Percentiles rank a stretch among this genome's conserved stretches.
Evolutionary conservation across 2,113 vertebrate genomes (phyloP).

Genomic region (Psilopsiagon aurifrons): DNA sequence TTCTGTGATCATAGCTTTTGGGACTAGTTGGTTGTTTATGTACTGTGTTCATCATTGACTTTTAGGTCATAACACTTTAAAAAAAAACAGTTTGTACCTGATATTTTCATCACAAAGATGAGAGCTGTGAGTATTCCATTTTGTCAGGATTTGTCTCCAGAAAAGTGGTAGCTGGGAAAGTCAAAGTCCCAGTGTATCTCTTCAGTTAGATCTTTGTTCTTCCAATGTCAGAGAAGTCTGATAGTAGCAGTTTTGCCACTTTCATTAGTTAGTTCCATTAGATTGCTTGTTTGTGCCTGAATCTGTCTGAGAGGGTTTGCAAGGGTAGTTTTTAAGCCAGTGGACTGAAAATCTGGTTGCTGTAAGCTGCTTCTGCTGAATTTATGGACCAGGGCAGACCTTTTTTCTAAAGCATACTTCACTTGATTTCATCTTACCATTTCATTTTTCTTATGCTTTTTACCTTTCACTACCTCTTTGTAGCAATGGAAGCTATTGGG

Average conservation of each 20-base stretch:
- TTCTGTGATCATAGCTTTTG: conserved; percentile 40
- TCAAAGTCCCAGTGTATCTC: background rate
- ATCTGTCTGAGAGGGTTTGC: background rate
- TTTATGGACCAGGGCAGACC: background rate
- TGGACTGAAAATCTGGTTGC: background rate
- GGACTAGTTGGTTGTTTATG: conserved; percentile 7
- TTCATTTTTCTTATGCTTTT: background rate
- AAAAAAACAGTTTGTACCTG: background rate
- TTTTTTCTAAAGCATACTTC: background rate
- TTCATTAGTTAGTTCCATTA: background rate
- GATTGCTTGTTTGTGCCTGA: background rate
- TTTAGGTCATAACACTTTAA: background rate
- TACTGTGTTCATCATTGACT: background rate
- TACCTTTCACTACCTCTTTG: background rate
- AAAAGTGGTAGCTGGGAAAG: background rate
- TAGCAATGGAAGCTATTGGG: background rate
- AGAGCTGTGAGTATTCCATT: background rate
- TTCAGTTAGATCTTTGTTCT: background rate
- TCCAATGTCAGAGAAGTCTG: background rate
- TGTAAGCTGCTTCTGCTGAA: background rate
- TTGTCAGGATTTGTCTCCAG: background rate
- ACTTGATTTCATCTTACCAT: background rate
- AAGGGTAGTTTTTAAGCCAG: background rate
- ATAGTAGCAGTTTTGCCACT: background rate
- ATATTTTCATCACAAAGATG: background rate